Conservation (phyloP, 2,113 vertebrate species). For the Acrocephalus arundinaceus region DNA sequence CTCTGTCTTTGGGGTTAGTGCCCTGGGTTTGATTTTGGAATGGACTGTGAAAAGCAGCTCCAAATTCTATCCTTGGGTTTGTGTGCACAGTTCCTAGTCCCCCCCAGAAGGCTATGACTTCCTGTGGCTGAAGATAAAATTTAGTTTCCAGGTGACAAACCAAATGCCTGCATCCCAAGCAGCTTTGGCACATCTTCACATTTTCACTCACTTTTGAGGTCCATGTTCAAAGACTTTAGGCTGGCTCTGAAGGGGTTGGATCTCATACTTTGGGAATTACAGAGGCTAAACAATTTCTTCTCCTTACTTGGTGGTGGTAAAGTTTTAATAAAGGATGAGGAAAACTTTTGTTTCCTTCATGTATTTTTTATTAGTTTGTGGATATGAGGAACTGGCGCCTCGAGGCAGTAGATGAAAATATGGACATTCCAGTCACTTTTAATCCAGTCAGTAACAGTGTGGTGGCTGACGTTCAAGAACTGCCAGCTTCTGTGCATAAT, state of each 20-base stretch:
- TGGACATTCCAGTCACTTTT: constrained; percentile 79
- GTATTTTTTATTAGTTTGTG: constrained; percentile 77
- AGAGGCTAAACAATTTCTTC: not conserved
- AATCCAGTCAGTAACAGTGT: constrained; percentile 85
- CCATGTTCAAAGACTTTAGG: not conserved
- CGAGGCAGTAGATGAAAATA: constrained; percentile 70
- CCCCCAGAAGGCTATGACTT: not conserved
- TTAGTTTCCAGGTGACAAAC: not conserved
- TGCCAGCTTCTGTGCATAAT: constrained; percentile 74
- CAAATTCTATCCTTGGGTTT: not conserved
- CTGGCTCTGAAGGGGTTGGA: not conserved
- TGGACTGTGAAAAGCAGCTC: not conserved
- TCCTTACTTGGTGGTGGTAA: not conserved
- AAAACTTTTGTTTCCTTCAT: not conserved
- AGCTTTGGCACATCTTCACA: not conserved
- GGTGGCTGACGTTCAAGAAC: constrained; percentile 91
- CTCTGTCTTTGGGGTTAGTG: not conserved
- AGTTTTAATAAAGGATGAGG: not conserved
- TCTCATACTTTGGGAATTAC: not conserved
- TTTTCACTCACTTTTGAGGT: not conserved
- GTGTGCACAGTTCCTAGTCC: not conserved
- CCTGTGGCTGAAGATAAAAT: not conserved
- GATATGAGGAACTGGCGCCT: constrained; percentile 89
- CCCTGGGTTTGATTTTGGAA: not conserved
- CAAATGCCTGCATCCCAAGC: not conserved